Conservation (phyloP, 2,113 vertebrate species). For the Mirounga angustirostris region DNA sequence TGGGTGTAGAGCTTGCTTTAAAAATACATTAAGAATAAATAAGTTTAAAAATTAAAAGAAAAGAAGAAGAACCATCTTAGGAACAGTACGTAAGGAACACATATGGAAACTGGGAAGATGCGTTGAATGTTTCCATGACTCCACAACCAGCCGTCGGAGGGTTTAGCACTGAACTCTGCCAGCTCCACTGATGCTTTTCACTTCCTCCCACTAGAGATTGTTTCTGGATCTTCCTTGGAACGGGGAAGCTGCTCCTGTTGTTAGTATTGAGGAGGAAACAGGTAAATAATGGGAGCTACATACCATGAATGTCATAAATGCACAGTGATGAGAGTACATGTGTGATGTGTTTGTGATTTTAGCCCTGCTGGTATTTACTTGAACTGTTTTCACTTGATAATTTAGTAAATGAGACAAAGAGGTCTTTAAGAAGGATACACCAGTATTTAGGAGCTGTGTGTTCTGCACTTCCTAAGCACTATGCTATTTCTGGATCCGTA, state of each 20-base stretch:
- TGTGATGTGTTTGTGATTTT: accelerated
- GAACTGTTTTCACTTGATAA: too few species aligned
- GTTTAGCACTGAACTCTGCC: not conserved
- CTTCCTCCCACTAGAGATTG: accelerated
- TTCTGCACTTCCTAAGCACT: accelerated
- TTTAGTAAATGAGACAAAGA: not conserved
- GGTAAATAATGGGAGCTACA: accelerated
- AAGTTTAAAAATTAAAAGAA: not conserved
- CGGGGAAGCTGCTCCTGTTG: not conserved
- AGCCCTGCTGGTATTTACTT: not conserved
- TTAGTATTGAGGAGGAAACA: not conserved
- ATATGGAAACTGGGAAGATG: not conserved
- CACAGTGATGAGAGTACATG: accelerated
- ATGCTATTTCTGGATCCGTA: not conserved
- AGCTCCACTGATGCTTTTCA: accelerated
- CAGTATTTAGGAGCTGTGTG: accelerated
- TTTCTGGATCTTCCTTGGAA: too few species aligned
- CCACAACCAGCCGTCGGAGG: accelerated
- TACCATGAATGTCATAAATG: accelerated
- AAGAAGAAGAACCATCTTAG: accelerated
- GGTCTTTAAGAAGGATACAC: not conserved
- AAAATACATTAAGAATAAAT: not conserved
- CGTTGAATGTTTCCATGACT: accelerated
- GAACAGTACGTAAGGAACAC: not conserved
- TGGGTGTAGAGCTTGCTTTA: not conserved